Evolutionary conservation across 2,797 vertebrate species (phyloP).

Genomic region (Phrynocephalus vlangalii): DNA sequence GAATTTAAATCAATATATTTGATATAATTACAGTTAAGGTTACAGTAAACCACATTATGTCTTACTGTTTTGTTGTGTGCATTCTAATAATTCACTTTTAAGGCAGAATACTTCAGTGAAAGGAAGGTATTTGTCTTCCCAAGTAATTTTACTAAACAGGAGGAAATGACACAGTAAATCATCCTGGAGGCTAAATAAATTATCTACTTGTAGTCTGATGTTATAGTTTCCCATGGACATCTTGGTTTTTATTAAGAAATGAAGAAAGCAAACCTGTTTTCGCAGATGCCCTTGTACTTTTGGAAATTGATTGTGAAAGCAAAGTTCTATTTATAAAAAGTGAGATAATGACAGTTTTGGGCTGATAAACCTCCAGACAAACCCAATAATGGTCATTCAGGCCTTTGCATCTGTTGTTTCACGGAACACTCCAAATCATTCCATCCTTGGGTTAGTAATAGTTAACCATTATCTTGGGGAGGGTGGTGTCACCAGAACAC

Average conservation of each 20-base stretch:
- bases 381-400: neutral
- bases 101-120: constrained; percentile 66
- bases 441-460: neutral
- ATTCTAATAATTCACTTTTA: constrained; percentile 73
- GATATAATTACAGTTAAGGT: constrained; percentile 77
- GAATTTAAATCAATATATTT: constrained; percentile 78
- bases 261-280: constrained; percentile 16
- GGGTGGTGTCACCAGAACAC: too few relatives aligned
- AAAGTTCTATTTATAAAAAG: neutral
- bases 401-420: neutral
- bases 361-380: neutral
- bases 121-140: constrained; percentile 70
- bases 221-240: constrained; percentile 55
- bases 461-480: neutral
- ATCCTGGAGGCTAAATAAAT: constrained; percentile 65
- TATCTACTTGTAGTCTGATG: constrained; percentile 56
- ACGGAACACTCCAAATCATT: neutral
- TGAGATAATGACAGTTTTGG: neutral
- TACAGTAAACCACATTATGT: constrained; percentile 73
- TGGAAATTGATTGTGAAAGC: constrained; percentile 30
- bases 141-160: constrained; percentile 69
- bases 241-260: constrained; percentile 33
- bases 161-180: constrained; percentile 68
- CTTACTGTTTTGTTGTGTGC: constrained; percentile 73
- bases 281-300: constrained; percentile 26